phyloP scores from a whole-genome alignment of 2,797 vertebrate species.

The Microhierax caerulescens region DNA sequence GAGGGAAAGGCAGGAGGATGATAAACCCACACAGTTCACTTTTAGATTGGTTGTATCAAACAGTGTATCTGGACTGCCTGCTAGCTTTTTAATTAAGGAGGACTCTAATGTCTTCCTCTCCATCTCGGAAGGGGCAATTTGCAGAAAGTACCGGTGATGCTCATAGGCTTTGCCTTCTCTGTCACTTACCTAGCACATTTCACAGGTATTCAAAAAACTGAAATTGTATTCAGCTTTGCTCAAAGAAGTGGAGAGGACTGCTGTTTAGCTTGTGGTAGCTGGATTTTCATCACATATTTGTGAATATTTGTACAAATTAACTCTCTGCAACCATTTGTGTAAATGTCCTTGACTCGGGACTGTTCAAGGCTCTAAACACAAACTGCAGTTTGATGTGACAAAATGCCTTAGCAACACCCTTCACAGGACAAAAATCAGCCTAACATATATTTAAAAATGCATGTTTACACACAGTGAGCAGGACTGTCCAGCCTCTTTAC shows the following conservation, averaged over 20 bases:
- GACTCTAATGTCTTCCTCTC: neutral
- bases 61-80: neutral
- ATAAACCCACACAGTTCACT: neutral
- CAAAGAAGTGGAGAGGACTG: neutral
- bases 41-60: neutral
- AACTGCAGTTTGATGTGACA: neutral
- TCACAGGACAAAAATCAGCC: neutral
- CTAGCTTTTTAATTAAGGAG: neutral
- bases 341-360: neutral
- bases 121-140: neutral
- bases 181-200: neutral
- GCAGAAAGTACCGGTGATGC: neutral
- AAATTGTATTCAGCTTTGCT: neutral
- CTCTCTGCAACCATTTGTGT: neutral
- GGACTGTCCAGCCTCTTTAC: neutral
- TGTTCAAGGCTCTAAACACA: neutral
- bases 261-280: neutral
- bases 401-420: neutral
- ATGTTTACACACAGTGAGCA: accelerated
- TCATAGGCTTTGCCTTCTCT: neutral
- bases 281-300: neutral
- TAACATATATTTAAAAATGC: neutral
- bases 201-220: neutral
- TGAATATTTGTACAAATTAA: neutral
- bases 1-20: neutral